Evolutionary conservation across 2,113 vertebrate species (phyloP), one percentile per base, ranked within the genome.

Genomic region (Cochlearius cochlearius): DNA sequence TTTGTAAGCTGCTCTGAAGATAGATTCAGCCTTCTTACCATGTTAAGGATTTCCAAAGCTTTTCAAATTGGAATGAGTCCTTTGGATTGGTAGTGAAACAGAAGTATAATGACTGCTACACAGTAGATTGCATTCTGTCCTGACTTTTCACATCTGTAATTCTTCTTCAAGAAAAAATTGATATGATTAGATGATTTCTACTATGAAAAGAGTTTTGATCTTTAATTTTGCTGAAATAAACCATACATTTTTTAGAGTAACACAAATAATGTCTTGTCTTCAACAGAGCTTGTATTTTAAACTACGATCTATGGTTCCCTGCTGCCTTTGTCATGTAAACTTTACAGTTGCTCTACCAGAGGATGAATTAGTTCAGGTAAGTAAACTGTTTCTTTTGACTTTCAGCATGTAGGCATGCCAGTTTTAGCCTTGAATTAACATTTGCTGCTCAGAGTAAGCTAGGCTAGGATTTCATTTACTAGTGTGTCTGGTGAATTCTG

Each of bases 311-410:
- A 99, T 99, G 99, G 98, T 99, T 66, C 99, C 99, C 63, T 99
- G 99, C 98, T 99, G 99, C 88, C 98, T 99, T 55, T 99, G 99
- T 98, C 99, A 99, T 86, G 98, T 99, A 18, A 99, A 99, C 97
- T 99, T 99, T 88, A 98, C 99, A 25, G 99, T 99, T 21, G 99
- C 99, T 36, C 98, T 99, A 63, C 99, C 99, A 76, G 99, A 99
- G 94, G 99, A 99, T 96, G 99, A 99, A 91, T 98, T 99, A 96
- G 99, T 99, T 97, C 99, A 99, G 98, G 99, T 99, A 93, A 97
- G 36, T 66, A 56, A 72, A 21, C 85, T 43, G 47, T 2, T 60
- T 17, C 53, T 23, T 92, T 77, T 81, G 39, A 75, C 74, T 72
- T 85, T 22, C 16, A 73, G 27, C 52, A 12, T 23, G 27, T 7